Percentiles rank a stretch among this genome's conserved stretches.
Evolutionary conservation across 2,797 vertebrate genomes (phyloP).

Genomic region (Sylvilagus floridanus): DNA sequence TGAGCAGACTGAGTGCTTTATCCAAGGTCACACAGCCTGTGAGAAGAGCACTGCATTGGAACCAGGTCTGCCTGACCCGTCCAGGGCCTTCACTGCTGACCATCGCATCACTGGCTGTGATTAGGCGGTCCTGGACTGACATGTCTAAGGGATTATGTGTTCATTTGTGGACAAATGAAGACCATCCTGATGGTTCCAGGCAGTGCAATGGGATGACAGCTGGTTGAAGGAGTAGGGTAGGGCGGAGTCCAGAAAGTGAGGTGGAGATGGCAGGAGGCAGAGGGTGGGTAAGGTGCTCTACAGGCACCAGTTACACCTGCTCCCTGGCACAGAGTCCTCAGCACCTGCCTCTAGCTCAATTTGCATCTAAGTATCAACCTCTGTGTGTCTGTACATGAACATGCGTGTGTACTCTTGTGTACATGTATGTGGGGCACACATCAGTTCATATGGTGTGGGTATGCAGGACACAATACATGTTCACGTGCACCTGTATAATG

Average conservation of each 20-base stretch:
- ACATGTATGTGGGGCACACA: neutral
- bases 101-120: neutral
- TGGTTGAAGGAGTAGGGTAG: neutral
- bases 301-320: neutral
- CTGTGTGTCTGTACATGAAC: neutral
- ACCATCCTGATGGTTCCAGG: neutral
- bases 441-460: too few species aligned
- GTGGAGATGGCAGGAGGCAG: neutral
- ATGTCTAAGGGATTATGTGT: neutral
- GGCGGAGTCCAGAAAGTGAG: neutral
- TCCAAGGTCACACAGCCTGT: neutral
- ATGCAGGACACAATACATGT: too few species aligned
- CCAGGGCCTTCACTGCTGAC: neutral
- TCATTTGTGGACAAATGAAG: neutral
- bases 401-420: too few species aligned
- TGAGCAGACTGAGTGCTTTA: neutral
- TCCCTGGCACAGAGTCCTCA: neutral
- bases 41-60: neutral
- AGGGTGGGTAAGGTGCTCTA: fast-evolving
- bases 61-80: neutral
- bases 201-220: neutral
- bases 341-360: neutral
- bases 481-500: too few species aligned
- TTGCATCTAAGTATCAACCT: neutral
- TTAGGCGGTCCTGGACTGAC: neutral